Base-by-base conservation (phyloP, 2,888 invertebrate species). In the Camponotus fellah region DNA sequence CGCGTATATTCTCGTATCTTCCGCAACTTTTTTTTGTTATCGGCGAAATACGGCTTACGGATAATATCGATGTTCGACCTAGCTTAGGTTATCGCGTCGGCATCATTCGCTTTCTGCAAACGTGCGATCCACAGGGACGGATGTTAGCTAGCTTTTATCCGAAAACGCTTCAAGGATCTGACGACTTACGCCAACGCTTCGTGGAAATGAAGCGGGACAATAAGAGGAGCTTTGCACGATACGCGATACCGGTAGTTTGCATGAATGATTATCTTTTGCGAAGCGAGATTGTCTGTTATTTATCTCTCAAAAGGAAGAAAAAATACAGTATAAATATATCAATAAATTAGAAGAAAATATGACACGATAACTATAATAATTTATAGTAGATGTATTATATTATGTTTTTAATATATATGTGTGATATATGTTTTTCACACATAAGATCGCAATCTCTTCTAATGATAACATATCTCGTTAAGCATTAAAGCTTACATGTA, bases 1-100 rank as follows among this genome's bases (percentile, higher is more conserved):
- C 56, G 46, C 46, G 69, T 49, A 14, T n/a, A 40, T 21, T 43
- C 58, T 34, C 71, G 53, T 66, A 76, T 83, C 84, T 86, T 87
- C 32, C 46, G 58, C 37, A 17, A 81, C 34, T 56, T 76, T 77
- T 72, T 74, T 86, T 71, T 66, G n/a, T 53, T 66, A 75, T 80
- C 79, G 65, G 21, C 62, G 32, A 66, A 69, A 68, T 53, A 69
- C 72, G 74, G n/a, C 68, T 74, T 56, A 62, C 74, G 43, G 56
- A 77, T 82, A 82, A 74, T 86, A 71, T 69, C 80, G 69, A 49
- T 53, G 62, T 40, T 64, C 53, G 43, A 43, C 12, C 37, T 40
- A 65, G 75, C 81, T 81, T 64, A 56, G 6, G 64, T 81, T 68
- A 74, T 75, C 74, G 53, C 62, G 68, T 64, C 81, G 49, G 26